phyloP scores from a whole-genome alignment of 2,113 vertebrate genomes.

The Coryphaenoides rupestris region DNA sequence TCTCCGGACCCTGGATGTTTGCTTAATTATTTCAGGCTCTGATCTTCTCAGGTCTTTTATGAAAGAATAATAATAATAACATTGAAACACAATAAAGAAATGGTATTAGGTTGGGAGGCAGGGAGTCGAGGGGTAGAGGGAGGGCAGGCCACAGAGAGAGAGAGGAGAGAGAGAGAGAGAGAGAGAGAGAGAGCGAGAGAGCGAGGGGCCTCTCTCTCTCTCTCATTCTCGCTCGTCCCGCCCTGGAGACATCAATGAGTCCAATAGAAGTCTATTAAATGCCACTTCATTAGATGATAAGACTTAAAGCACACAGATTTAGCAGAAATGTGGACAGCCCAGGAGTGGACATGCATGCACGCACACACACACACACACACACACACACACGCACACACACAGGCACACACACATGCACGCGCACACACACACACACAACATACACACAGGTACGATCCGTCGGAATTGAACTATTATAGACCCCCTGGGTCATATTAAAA shows the following conservation, averaged over 20 bases:
- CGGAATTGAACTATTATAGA: not conserved
- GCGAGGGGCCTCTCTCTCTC: no score
- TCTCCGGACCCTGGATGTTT: conserved; percentile 63
- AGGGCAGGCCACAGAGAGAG: not conserved
- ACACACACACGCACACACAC: conserved; percentile 3
- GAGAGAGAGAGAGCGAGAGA: no score
- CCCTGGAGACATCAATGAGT: conserved; percentile 39
- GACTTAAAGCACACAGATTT: conserved; percentile 24
- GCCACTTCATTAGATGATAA: conserved; percentile 69
- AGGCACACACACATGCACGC: not conserved
- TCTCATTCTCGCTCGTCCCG: conserved; percentile 30
- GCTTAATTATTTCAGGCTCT: conserved; percentile 56
- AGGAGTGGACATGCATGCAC: not conserved
- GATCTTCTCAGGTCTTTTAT: conserved; percentile 66
- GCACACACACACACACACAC: not conserved
- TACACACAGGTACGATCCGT: not conserved
- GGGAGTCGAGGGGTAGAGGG: not conserved
- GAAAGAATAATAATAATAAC: conserved; percentile 47
- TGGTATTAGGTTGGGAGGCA: conserved; percentile 60
- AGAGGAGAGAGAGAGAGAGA: not conserved
- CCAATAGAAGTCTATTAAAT: conserved; percentile 62
- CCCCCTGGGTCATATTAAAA: conserved; percentile 48
- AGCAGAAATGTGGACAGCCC: not conserved
- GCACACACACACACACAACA: conserved; percentile 11
- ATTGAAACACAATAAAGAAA: conserved; percentile 66